These are phyloP conservation scores for Eurois occulta DNA, from an alignment of 2,888 invertebrate genomes.

Conservation along the genomic window DNA sequence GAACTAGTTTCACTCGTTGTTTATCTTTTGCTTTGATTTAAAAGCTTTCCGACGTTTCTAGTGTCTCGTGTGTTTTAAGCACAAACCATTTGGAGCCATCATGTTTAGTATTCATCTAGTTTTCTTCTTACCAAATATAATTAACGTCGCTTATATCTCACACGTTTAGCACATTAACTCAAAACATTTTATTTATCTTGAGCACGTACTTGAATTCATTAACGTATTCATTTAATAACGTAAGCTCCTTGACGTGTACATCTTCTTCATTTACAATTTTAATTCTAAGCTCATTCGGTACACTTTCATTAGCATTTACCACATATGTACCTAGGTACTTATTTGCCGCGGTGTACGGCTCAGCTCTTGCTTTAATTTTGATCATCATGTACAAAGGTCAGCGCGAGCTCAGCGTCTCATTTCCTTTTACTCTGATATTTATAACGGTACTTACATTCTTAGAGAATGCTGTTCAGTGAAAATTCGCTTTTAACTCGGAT, in stretches of 20 bases:
- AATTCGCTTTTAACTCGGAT: slow-evolving; percentile 6
- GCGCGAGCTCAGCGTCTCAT: slow-evolving; percentile 43
- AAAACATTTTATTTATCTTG: slow-evolving; percentile 5
- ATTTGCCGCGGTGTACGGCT: neutral
- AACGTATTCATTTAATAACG: slow-evolving; percentile 47
- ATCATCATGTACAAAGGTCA: slow-evolving; percentile 44
- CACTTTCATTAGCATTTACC: slow-evolving; percentile 33
- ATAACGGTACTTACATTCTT: slow-evolving; percentile 39
- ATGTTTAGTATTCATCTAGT: neutral
- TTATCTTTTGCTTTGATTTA: slow-evolving; percentile 24
- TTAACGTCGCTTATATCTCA: neutral
- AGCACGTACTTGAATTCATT: slow-evolving; percentile 28
- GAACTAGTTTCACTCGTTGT: slow-evolving; percentile 24
- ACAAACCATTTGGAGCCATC: neutral
- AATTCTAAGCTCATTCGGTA: slow-evolving; percentile 27
- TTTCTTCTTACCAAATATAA: neutral
- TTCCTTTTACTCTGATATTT: slow-evolving; percentile 58
- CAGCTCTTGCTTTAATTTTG: slow-evolving; percentile 39
- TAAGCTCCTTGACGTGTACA: slow-evolving; percentile 28
- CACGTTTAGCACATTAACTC: neutral
- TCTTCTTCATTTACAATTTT: slow-evolving; percentile 48
- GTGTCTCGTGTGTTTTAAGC: slow-evolving; percentile 6
- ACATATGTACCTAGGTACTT: slow-evolving; percentile 1
- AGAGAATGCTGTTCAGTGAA: slow-evolving; percentile 13
- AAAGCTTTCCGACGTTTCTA: slow-evolving; percentile 19